These are phyloP conservation scores for Eremobia ochroleuca DNA, from an alignment of 2,888 invertebrate genomes.

Conservation along the genomic window DNA sequence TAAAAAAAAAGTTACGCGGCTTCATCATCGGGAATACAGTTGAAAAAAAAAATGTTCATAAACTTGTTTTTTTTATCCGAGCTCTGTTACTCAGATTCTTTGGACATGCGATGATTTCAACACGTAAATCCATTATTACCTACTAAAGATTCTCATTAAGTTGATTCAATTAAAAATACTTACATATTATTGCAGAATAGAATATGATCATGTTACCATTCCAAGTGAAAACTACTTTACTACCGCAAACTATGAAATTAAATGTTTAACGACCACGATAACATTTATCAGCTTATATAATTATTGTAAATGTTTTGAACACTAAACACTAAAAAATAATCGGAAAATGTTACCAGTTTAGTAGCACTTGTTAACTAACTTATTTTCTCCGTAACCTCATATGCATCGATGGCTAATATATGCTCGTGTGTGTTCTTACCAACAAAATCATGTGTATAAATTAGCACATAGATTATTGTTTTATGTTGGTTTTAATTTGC, in stretches of 20 bases:
- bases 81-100: not conserved
- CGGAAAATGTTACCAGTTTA: not conserved
- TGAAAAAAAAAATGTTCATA: not conserved
- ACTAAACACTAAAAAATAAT: conserved; percentile 28
- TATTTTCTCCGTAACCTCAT: not conserved
- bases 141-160: not conserved
- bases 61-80: not conserved
- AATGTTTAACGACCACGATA: conserved; percentile 9
- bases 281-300: conserved; percentile 18
- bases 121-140: not conserved
- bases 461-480: not conserved
- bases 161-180: conserved; percentile 60
- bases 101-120: not conserved
- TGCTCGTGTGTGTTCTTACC: not conserved
- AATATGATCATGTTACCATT: conserved; percentile 73
- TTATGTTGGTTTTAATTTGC: not conserved
- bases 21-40: too few species aligned
- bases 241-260: conserved; percentile 35
- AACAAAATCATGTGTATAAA: not conserved
- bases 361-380: not conserved
- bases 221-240: conserved; percentile 39
- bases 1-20: not conserved
- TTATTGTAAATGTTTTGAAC: conserved; percentile 35
- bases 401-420: not conserved
- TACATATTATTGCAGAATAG: conserved; percentile 68